Conservation (phyloP, 2,113 vertebrate genomes). For the Galemys pyrenaicus region DNA sequence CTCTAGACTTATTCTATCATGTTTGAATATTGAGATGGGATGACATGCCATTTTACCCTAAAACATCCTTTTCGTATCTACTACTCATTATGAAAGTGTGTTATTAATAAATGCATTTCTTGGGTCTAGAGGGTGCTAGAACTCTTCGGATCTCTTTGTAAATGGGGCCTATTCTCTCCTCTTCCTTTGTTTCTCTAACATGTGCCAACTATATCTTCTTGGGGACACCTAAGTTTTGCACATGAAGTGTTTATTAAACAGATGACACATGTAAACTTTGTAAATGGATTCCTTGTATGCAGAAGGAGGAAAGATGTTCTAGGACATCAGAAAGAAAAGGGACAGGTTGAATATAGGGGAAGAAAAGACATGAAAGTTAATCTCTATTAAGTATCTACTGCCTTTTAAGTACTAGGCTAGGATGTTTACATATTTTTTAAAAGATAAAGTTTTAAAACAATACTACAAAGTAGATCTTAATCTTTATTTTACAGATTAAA, state of each 20-base stretch:
- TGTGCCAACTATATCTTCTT: not conserved
- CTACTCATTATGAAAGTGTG: not conserved
- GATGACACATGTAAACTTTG: not conserved
- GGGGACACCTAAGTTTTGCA: not conserved
- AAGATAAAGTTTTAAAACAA: constrained; percentile 23
- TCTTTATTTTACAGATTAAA: not conserved
- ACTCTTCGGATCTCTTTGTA: not conserved
- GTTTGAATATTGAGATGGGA: not conserved
- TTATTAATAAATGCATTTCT: not conserved
- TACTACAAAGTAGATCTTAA: not conserved
- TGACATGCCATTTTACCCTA: not conserved
- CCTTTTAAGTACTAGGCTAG: not conserved
- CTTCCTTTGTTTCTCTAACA: not conserved
- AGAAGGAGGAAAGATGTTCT: not conserved
- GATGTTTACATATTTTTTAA: not conserved
- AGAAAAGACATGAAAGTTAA: not conserved
- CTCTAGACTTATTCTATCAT: not conserved
- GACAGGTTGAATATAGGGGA: not conserved
- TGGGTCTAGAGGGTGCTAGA: not conserved
- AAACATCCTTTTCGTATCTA: not conserved
- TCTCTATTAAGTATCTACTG: not conserved
- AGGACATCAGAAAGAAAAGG: constrained; percentile 13
- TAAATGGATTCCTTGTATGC: not conserved
- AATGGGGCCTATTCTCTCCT: not conserved
- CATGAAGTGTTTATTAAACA: not conserved